A percentile compares a stretch with the other conserved stretches of the same genome.
These are phyloP conservation scores for Endotricha flammealis DNA, from an alignment of 2,888 invertebrate genomes.

Conservation along the genomic window DNA sequence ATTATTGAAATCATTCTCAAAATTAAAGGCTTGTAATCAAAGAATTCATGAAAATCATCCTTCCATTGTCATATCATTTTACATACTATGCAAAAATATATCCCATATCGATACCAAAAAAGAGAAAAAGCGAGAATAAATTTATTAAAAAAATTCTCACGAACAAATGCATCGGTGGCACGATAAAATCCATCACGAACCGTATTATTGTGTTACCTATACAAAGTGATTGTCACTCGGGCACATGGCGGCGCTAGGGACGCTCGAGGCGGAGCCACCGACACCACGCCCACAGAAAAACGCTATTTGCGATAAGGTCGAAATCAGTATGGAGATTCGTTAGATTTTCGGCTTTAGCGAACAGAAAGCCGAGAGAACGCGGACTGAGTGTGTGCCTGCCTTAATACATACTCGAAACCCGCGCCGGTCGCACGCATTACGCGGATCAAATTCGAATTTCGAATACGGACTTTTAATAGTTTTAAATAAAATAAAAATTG, in stretches of 20 bases:
- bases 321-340: slow-evolving; percentile 63
- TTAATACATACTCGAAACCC: slow-evolving; percentile 64
- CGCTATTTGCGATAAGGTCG: slow-evolving; percentile 61
- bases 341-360: slow-evolving; percentile 68
- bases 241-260: slow-evolving; percentile 62
- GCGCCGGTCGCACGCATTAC: slow-evolving; percentile 61
- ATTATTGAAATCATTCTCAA: no score
- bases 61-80: no score
- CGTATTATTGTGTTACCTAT: slow-evolving; percentile 78
- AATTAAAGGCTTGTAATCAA: no score
- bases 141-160: slow-evolving; percentile 41
- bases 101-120: background rate
- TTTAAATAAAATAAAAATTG: slow-evolving; percentile 18
- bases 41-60: no score
- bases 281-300: slow-evolving; percentile 59
- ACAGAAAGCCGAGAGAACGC: slow-evolving; percentile 47
- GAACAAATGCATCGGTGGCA: slow-evolving; percentile 69
- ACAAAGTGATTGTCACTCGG: slow-evolving; percentile 77
- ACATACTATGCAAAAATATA: no score
- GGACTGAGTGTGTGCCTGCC: slow-evolving; percentile 47
- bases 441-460: slow-evolving; percentile 39
- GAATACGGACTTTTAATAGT: slow-evolving; percentile 20
- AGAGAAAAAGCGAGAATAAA: no score
- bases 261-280: slow-evolving; percentile 52
- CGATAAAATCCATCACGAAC: slow-evolving; percentile 77